Evolutionary conservation across 2,113 vertebrate genomes (phyloP), one percentile per base, ranked within the genome.

Genomic region (Bothrops jararaca): DNA sequence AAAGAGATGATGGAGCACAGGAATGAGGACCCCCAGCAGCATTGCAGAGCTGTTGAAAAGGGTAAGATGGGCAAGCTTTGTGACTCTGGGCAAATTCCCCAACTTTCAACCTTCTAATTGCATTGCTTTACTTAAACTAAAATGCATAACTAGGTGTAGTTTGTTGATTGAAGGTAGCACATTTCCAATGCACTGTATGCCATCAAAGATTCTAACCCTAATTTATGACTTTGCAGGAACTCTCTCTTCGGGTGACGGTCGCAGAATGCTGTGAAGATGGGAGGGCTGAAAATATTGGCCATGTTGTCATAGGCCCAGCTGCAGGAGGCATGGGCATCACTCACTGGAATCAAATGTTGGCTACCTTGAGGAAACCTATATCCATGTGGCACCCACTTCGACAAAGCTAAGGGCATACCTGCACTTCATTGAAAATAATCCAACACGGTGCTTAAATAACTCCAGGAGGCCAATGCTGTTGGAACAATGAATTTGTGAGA

Each of bases 271-370:
- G 98, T 2, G 98, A 99, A 0, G 99, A 99, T 0, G 98, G 99
- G 9, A 98, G 96, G 0, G 98, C 98, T 0, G 99, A 99, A 96
- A 99, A 99, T 95, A 97, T 98, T 7, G 99, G 99, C 93, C 99
- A 99, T 0, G 99, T 99, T 94, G 98, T 99, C 94, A 99, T 99
- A 18, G 99, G 99, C 22, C 99, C 99, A 0, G 95, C 98, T 0
- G 98, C 98, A 96, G 98, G 98, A 0, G 99, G 99, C 11, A 99
- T 99, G 98, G 99, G 99, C 57, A 98, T 98, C 97, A 99, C 99
- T 6, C 99, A 99, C 97, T 99, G 99, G 99, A 99, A 99, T 98
- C 99, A 99, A 98, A 99, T 99, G 99, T 95, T 99, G 96, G 99
- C 99, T 93, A 99, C 99, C 0, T 97, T 99, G 94, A 98, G 99